Evolutionary conservation across 2,888 invertebrate species (phyloP), one percentile per base, ranked within the genome.

Genomic region (Eudasyphora cyanicolor): DNA sequence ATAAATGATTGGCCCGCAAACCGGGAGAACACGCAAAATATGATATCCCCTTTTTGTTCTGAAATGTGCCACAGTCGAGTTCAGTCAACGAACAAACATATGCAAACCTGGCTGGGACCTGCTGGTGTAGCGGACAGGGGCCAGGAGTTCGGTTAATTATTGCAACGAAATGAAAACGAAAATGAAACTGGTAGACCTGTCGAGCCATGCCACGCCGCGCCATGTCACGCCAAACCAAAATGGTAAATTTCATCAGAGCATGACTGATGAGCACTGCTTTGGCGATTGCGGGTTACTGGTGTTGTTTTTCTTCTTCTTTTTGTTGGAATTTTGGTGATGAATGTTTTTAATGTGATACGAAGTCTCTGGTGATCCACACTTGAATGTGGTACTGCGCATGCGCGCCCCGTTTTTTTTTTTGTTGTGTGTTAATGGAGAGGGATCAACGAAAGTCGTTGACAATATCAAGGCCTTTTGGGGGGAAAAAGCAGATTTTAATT

Each of bases 391-490:
- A 67, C 45, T 79, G 69, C 32, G 75, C 32, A n/a, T 79, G 67
- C 57, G 45, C 70, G 32, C 14, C 35, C 10, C 64, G 35, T 64
- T n/a, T 19, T 12, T 35, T 64, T n/a, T n/a, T n/a, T n/a, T n/a
- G n/a, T n/a, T 45, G 35, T 54, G 35, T 49, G 19, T n/a, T n/a
- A n/a, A n/a, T n/a, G n/a, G 7, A 45, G 70, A 19, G 19, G 29
- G 45, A 74, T 69, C 74, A 76, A 74, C 77, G 71, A 77, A 79
- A 84, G 84, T 86, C 85, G 85, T 86, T 86, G 86, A 85, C 85
- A 86, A 86, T 83, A 85, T 86, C 85, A 86, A 86, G 85, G 85
- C 83, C 85, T 82, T 82, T 76, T 54, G 35, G 17, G 21, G 32
- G n/a, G n/a, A n/a, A n/a, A n/a, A n/a, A n/a, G n/a, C 1, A 64